A percentile compares a stretch with the other conserved stretches of the same genome.
phyloP scores from a whole-genome alignment of 2,888 invertebrate species.

The Phorcus lineatus region DNA sequence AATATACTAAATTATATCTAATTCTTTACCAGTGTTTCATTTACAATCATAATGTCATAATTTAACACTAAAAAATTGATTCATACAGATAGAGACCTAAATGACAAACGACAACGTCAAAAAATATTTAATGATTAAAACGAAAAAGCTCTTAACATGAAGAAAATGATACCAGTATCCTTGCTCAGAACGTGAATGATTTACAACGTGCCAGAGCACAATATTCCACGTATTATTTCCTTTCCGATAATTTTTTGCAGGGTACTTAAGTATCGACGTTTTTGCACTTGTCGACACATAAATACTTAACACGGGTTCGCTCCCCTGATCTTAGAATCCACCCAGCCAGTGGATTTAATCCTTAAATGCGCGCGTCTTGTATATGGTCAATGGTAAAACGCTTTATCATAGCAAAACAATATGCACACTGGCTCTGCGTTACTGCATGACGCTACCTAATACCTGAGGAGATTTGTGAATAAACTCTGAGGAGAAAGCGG shows the following conservation, averaged over 20 bases:
- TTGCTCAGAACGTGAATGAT: background rate
- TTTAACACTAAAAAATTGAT: too few species aligned
- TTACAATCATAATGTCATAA: too few species aligned
- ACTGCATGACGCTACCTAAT: background rate
- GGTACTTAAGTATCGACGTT: background rate
- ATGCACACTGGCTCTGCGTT: background rate
- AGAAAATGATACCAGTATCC: too few species aligned
- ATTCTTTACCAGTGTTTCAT: too few species aligned
- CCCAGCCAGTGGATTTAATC: background rate
- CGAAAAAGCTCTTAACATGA: too few species aligned
- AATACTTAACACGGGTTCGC: background rate
- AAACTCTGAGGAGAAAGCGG: background rate
- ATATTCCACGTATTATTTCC: background rate
- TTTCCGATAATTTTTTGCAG: background rate
- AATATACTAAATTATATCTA: too few species aligned
- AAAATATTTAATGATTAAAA: too few species aligned
- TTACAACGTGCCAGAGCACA: background rate
- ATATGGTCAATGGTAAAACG: background rate
- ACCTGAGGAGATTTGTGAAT: background rate
- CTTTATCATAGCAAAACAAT: background rate
- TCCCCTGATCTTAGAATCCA: background rate
- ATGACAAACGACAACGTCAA: too few species aligned
- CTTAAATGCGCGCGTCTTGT: background rate
- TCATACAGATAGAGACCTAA: too few species aligned
- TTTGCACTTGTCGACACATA: constrained; percentile 2